A percentile compares a stretch with the other conserved stretches of the same genome.
These are phyloP conservation scores for Abramis brama DNA, from an alignment of 2,113 vertebrate species.

Conservation along the genomic window DNA sequence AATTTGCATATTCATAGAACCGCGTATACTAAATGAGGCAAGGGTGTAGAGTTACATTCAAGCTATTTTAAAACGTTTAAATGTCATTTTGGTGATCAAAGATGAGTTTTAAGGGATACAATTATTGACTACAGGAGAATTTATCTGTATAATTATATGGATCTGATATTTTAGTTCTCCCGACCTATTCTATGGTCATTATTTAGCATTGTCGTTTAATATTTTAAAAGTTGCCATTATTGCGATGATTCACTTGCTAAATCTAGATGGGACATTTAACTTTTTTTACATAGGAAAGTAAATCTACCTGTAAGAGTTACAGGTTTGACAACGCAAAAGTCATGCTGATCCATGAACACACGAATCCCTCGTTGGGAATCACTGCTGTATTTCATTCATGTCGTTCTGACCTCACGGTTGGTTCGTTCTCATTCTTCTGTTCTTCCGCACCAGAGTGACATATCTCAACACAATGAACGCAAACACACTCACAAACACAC, in stretches of 20 bases:
- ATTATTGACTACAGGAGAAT: too few species aligned
- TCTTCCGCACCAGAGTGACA: constrained; percentile 38
- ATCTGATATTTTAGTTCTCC: too few species aligned
- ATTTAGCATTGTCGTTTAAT: background rate
- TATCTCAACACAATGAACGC: constrained; percentile 38
- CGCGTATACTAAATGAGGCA: too few species aligned
- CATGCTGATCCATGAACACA: background rate
- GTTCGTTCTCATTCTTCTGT: constrained; percentile 23
- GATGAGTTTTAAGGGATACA: too few species aligned
- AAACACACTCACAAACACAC: constrained; percentile 42
- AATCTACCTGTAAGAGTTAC: background rate
- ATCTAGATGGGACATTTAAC: background rate
- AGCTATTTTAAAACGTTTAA: too few species aligned
- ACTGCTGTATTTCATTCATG: background rate
- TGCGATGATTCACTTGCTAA: background rate
- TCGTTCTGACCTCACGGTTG: constrained; percentile 9
- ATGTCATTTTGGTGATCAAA: too few species aligned
- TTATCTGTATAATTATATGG: too few species aligned
- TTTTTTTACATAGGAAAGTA: too few species aligned
- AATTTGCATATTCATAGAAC: too few species aligned
- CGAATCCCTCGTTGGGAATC: background rate
- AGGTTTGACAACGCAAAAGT: background rate
- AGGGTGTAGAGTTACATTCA: too few species aligned
- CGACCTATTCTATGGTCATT: too few species aligned
- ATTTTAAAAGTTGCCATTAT: background rate